Conservation (phyloP, 2,888 invertebrate genomes). For the Apotomis betuletana region DNA sequence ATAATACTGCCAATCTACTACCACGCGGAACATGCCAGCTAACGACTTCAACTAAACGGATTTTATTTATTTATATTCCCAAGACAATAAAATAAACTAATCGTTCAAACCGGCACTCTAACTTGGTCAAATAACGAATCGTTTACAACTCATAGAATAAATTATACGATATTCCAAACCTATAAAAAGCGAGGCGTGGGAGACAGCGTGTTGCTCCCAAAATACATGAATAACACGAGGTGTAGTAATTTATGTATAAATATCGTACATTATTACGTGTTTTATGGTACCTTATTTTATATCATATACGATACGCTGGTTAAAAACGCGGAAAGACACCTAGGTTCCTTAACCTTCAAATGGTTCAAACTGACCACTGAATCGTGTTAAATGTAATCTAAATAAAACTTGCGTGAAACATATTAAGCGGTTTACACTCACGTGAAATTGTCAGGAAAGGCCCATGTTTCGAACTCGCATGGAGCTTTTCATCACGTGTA, state of each 20-base stretch:
- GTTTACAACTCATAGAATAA: constrained; percentile 22
- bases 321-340: no score
- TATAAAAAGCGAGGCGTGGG: constrained; percentile 22
- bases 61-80: neutral
- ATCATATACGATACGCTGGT: no score
- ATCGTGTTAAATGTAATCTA: no score
- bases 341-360: no score
- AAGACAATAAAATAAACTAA: constrained; percentile 14
- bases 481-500: no score
- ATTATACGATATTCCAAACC: constrained; percentile 20
- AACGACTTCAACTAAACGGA: neutral
- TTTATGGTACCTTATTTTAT: neutral
- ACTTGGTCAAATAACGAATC: constrained; percentile 9
- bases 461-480: no score
- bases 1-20: no score
- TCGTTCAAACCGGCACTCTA: neutral
- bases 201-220: constrained; percentile 4
- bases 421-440: no score
- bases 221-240: constrained; percentile 14
- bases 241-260: constrained; percentile 1
- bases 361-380: no score
- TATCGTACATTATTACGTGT: constrained; percentile 5
- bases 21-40: no score
- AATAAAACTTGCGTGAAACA: no score
- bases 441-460: no score